Percentiles rank a stretch among this genome's conserved stretches.
These are phyloP conservation scores for Bombycilla garrulus DNA, from an alignment of 2,113 vertebrate genomes.

Conservation along the genomic window DNA sequence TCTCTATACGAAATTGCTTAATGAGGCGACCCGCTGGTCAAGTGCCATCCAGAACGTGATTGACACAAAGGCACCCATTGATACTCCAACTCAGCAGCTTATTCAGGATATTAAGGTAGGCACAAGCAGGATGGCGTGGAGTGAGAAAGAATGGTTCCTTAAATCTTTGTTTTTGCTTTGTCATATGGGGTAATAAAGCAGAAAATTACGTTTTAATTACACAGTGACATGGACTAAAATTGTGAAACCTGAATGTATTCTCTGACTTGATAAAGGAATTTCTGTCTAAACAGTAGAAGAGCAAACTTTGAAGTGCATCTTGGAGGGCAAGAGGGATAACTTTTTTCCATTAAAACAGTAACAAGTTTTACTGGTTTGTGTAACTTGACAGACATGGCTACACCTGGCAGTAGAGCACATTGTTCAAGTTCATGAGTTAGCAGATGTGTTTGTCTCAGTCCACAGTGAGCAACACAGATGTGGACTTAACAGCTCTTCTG, in stretches of 20 bases:
- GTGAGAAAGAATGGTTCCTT: background rate
- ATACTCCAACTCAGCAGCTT: slow-evolving; percentile 96
- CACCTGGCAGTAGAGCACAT: background rate
- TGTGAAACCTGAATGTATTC: background rate
- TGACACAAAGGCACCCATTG: slow-evolving; percentile 90
- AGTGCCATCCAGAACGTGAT: slow-evolving; percentile 93
- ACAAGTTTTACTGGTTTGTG: slow-evolving; percentile 8
- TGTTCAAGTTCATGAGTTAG: background rate
- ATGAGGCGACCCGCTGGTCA: slow-evolving; percentile 91
- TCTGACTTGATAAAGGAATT: slow-evolving; percentile 1
- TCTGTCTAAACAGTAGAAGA: background rate
- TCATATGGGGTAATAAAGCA: background rate
- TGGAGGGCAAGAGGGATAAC: background rate
- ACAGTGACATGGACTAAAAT: background rate
- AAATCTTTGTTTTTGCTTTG: background rate
- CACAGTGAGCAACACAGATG: background rate
- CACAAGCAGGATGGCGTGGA: background rate
- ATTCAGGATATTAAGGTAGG: slow-evolving; percentile 95
- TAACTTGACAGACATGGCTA: background rate
- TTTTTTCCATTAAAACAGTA: background rate
- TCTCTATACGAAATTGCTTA: slow-evolving; percentile 91
- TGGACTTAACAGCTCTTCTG: background rate
- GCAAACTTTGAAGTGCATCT: background rate
- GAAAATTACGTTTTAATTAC: background rate
- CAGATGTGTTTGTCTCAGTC: background rate